Base-by-base conservation (phyloP, 2,797 vertebrate genomes). In the Chanos chanos region DNA sequence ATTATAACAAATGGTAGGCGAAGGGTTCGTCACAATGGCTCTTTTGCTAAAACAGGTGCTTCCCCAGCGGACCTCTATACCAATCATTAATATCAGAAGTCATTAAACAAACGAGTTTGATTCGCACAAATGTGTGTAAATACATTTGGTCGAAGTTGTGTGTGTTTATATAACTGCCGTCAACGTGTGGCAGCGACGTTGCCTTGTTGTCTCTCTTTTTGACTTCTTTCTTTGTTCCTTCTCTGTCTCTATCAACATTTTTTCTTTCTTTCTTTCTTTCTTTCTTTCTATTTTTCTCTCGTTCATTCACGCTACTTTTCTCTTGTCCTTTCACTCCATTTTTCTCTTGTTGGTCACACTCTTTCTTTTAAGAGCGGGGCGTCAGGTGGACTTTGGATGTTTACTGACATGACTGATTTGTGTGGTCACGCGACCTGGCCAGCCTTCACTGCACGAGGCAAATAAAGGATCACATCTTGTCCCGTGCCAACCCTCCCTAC, bases 381-480 rank as follows among this genome's bases (percentile, higher is more conserved):
- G 33, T 15, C 77, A 66, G 71, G 72, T 67, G 78, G 87, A 86
- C 86, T 89, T 76, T 85, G 70, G 90, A 67, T 89, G 86, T 72
- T 79, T 78, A 13, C 80, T 62, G 70, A 79, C 71, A 75, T 94
- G 93, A 96, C 93, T 93, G 94, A 97, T 95, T 90, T 83, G 85
- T 87, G 85, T 89, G 93, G 92, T 94, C 93, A 91, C 88, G 71
- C 83, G 37, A 87, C 92, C 91, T 93, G 86, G 92, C 90, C 93
- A 93, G 93, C 89, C 77, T 87, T 92, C 92, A 88, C 83, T 83
- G 89, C 88, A 86, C 81, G 90, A 81, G 87, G 90, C 91, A 91
- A 90, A 92, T 89, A 91, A 90, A 92, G 91, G 90, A 93, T 92
- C 90, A 91, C 88, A 88, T 92, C 91, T 89, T 85, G 79, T 81